These are phyloP conservation scores for Mactra quadrangularis DNA, from an alignment of 1,140 invertebrate genomes.

Conservation along the genomic window DNA sequence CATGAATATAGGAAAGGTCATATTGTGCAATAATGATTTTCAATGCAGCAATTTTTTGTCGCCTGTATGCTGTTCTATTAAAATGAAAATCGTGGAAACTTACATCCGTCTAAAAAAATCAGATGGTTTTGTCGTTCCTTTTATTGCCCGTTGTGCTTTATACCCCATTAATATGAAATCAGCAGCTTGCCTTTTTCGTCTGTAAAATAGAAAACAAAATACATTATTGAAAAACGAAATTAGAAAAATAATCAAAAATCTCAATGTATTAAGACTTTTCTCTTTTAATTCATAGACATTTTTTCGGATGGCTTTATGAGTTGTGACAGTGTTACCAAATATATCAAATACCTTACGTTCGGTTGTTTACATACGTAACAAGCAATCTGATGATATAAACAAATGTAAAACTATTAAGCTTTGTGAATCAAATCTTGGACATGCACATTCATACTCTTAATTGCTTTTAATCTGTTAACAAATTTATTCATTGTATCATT, in stretches of 20 bases:
- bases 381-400: no score
- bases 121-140: slow-evolving; percentile 33
- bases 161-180: slow-evolving; percentile 50
- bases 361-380: not conserved
- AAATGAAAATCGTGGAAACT: not conserved
- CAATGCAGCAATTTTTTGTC: no score
- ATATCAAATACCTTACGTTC: not conserved
- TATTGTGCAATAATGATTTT: no score
- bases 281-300: not conserved
- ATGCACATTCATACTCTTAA: no score
- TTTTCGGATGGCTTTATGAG: not conserved
- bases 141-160: slow-evolving; percentile 31
- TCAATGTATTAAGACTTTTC: not conserved
- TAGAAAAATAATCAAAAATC: not conserved
- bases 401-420: no score
- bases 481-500: no score
- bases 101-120: slow-evolving; percentile 48
- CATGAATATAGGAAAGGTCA: no score
- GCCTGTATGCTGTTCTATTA: not conserved
- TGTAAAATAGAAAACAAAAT: not conserved
- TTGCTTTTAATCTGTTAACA: no score
- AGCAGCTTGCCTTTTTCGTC: slow-evolving; percentile 39
- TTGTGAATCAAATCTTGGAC: no score
- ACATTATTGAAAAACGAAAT: not conserved
- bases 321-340: not conserved